These are phyloP conservation scores for Linnaemya vulpina DNA, from an alignment of 2,888 invertebrate genomes.

Conservation along the genomic window DNA sequence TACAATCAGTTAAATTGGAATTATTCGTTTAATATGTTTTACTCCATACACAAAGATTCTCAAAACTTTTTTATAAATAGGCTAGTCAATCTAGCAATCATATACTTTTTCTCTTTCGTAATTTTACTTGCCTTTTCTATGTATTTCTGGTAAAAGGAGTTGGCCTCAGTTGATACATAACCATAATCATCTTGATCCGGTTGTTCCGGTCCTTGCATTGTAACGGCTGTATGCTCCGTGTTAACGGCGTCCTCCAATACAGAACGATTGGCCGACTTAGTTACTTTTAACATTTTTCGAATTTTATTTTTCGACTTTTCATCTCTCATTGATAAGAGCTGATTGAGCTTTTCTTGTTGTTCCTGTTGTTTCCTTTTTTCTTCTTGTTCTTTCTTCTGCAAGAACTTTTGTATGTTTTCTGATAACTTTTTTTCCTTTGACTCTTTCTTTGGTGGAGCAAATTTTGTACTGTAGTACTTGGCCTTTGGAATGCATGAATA, in stretches of 20 bases:
- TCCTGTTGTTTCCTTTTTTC: constrained; percentile 87
- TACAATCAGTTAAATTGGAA: constrained; percentile 40
- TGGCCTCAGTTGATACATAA: constrained; percentile 92
- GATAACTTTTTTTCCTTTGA: constrained; percentile 88
- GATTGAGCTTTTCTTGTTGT: constrained; percentile 87
- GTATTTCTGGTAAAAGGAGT: constrained; percentile 91
- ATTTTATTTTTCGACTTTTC: constrained; percentile 88
- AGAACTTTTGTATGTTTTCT: constrained; percentile 91
- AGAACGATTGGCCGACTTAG: constrained; percentile 94
- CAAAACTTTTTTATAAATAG: no score
- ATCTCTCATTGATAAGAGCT: constrained; percentile 87
- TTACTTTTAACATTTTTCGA: constrained; percentile 91
- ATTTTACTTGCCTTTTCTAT: constrained; percentile 89
- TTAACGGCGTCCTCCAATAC: constrained; percentile 92
- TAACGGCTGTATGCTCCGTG: constrained; percentile 89
- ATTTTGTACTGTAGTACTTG: constrained; percentile 90
- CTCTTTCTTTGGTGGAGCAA: constrained; percentile 92
- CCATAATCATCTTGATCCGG: constrained; percentile 96
- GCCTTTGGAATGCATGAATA: constrained; percentile 78
- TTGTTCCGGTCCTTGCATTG: constrained; percentile 89
- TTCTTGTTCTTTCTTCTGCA: constrained; percentile 92
- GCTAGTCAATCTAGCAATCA: no score
- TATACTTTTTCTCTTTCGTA: no score
- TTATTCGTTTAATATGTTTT: background rate
- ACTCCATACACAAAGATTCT: no score